Evolutionary conservation across 2,888 invertebrate species (phyloP), one percentile per base, ranked within the genome.

Genomic region (Malachius bipustulatus): DNA sequence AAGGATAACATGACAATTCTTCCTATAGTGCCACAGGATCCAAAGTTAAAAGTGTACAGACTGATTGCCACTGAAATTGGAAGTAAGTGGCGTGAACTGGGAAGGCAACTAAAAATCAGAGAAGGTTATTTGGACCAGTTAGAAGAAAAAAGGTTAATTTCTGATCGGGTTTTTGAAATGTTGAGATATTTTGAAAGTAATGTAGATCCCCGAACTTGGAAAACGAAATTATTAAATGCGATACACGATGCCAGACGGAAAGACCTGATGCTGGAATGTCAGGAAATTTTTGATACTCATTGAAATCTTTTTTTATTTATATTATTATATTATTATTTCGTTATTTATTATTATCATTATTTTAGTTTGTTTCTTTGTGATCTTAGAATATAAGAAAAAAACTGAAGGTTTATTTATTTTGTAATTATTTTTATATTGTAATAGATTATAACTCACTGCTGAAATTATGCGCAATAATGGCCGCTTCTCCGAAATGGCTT

Each of bases 51-150:
- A 36, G 47, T 48, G 1, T 36, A 47, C 24, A 11, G 40, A 13
- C 12, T 45, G 8, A 49, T 57, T 14, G 40, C 45, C 24, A 13
- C 36, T 10, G 45, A 52, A 16, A 50, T 60, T 10, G 59, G 60
- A 0, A 34, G 36, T 3, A 52, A 52, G 26, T 60, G 60, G 59
- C 49, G 46, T 16, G 52, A 56, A 10, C 46, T 62, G 24, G 59
- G 56, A 2, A 44, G 59, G 24, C 42, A 39, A 6, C 35, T 62
- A 14, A 24, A 36, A 1, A 34, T 60, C 2, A 39, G 38, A 4
- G 59, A 60, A 47, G 50, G 51, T 2, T 16, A 44, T 26, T 56
- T 62, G 9, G 59, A 60, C 35, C 39, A 49, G 10, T 39, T 60
- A 2, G 48, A 48, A 38, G 28, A 29, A 3, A 40, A 30, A 14